Evolutionary conservation across 2,888 invertebrate genomes (phyloP), one percentile per base, ranked within the genome.

Genomic region (Caenorhabditis afra): DNA sequence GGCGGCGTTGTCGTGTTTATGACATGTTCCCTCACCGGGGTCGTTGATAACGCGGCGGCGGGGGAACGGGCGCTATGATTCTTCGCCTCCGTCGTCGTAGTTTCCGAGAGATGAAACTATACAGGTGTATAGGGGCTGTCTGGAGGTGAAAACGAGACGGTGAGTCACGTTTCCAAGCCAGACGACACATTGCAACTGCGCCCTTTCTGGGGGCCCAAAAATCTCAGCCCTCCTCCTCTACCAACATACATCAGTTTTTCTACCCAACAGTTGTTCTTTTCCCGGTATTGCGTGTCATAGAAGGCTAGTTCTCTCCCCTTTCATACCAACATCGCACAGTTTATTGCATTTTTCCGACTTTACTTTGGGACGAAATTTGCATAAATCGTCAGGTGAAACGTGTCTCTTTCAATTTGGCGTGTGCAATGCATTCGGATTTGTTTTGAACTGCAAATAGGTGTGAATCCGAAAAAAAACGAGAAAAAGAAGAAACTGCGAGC

Each of bases 1-100:
- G 57, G 37, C 64, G 68, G 68, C 29, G 29, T 29, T 68, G 68
- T 59, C 68, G 62, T 71, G 62, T 71, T 64, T 71, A 71, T 64
- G 62, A 71, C 57, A 64, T 71, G 62, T 64, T 64, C 71, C 57
- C 47, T 37, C 29, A 5, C 29, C 57, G 71, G 71, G 71, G 71
- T 71, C 71, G 71, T 53, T 71, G 71, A 71, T 71, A 71, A 58
- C 29, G 29, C 29, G 29, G 29, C 29, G 29, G 29, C 29, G 23
- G 47, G 45, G 23, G 64, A 57, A 64, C 49, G 53, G 64, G 45
- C 45, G 71, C 39, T 16, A 18, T 39, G 55, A 52, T 52, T 52
- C 52, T 49, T 57, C 59, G 58, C 44, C 67, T 50, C 22, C 67
- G 50, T 50, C 47, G 23, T 53, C 35, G 41, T 41, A 11, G 12